Percentiles rank a stretch among this genome's conserved stretches.
phyloP scores from a whole-genome alignment of 2,113 vertebrate species.

The Nannospalax galili region DNA sequence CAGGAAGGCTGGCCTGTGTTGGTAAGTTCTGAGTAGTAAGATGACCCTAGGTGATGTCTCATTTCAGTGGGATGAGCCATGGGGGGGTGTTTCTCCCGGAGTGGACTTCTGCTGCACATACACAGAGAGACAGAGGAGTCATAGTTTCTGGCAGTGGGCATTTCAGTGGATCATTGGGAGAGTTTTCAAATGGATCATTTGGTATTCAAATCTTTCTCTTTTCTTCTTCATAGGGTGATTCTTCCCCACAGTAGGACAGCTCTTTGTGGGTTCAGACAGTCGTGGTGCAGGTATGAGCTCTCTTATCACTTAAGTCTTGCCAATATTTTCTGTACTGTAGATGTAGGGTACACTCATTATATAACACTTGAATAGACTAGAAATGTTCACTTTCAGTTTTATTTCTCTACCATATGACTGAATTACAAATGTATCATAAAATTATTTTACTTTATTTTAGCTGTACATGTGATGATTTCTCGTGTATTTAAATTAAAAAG shows the following conservation, averaged over 20 bases:
- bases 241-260: background rate
- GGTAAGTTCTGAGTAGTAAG: background rate
- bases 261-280: background rate
- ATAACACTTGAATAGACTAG: background rate
- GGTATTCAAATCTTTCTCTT: background rate
- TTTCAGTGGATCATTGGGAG: background rate
- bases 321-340: background rate
- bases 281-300: background rate
- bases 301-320: background rate
- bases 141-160: background rate
- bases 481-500: background rate
- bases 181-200: background rate
- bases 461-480: background rate
- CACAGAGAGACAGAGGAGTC: background rate
- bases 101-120: background rate
- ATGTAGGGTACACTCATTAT: background rate
- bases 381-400: slow-evolving; percentile 8
- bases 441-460: slow-evolving; percentile 5
- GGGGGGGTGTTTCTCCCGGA: background rate
- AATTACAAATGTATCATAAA: background rate
- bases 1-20: background rate
- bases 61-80: background rate
- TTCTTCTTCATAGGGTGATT: background rate
- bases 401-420: background rate
- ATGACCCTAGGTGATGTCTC: background rate